phyloP scores from a whole-genome alignment of 1,140 invertebrate genomes.

The Diuraphis noxia region DNA sequence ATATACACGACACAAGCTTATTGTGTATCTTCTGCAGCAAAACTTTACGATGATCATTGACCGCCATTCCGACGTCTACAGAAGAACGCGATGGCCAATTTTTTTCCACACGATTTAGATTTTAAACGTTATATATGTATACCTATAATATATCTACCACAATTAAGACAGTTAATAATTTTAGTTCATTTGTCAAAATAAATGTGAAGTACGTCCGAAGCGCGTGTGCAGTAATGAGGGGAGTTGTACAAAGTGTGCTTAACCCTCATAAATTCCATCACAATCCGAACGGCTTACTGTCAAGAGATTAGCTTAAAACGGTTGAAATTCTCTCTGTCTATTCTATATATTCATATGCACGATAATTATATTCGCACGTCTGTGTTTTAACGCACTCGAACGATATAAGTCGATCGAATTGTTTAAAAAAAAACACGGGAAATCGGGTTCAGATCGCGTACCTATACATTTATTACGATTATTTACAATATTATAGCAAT shows the following conservation, averaged over 20 bases:
- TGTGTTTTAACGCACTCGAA: not conserved
- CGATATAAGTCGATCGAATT: not conserved
- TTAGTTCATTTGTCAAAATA: not conserved
- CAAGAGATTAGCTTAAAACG: conserved; percentile 26
- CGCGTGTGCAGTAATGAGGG: not conserved
- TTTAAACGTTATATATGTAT: not conserved
- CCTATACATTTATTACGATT: not conserved
- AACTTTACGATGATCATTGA: not conserved
- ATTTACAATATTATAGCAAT: not conserved
- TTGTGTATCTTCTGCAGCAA: not conserved
- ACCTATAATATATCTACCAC: not conserved
- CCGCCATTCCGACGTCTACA: no score
- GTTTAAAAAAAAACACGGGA: not conserved
- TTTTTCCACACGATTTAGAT: not conserved
- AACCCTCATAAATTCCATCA: conserved; percentile 27
- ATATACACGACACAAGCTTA: not conserved
- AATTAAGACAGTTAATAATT: conserved; percentile 4
- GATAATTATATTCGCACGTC: conserved; percentile 15
- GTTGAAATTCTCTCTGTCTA: conserved; percentile 2
- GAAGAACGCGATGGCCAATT: not conserved
- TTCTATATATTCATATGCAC: not conserved
- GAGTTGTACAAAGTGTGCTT: conserved; percentile 13
- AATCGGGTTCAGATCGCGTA: not conserved
- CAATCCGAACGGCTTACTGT: conserved; percentile 26
- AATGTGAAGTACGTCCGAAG: not conserved